phyloP scores from a whole-genome alignment of 2,113 vertebrate genomes.

The Sylvia atricapilla region DNA sequence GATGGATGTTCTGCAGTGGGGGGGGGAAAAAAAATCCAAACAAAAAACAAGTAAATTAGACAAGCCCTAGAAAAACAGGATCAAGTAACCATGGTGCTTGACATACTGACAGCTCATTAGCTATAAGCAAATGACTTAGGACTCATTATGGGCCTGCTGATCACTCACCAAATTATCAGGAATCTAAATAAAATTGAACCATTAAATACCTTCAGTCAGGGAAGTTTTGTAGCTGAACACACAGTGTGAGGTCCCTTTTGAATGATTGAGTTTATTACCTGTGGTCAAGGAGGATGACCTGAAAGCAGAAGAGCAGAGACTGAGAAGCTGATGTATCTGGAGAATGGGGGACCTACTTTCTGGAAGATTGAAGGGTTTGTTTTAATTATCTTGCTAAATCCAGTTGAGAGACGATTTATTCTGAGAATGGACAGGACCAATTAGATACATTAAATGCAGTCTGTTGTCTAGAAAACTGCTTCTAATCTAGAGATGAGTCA shows the following conservation, averaged over 20 bases:
- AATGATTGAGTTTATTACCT: neutral
- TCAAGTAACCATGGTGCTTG: neutral
- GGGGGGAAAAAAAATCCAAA: no score
- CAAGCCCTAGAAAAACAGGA: neutral
- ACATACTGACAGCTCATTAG: neutral
- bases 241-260: neutral
- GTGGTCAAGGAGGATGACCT: neutral
- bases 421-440: neutral
- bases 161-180: neutral
- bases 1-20: neutral
- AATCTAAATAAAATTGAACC: neutral
- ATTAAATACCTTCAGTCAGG: neutral
- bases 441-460: neutral
- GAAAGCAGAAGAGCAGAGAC: neutral
- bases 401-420: neutral
- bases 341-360: neutral
- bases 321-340: neutral
- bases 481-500: neutral
- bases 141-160: neutral
- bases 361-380: neutral
- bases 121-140: neutral
- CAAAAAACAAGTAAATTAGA: neutral
- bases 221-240: neutral
- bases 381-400: neutral
- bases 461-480: neutral